Base-by-base conservation (phyloP, 2,113 vertebrate species). In the Ursus arctos region DNA sequence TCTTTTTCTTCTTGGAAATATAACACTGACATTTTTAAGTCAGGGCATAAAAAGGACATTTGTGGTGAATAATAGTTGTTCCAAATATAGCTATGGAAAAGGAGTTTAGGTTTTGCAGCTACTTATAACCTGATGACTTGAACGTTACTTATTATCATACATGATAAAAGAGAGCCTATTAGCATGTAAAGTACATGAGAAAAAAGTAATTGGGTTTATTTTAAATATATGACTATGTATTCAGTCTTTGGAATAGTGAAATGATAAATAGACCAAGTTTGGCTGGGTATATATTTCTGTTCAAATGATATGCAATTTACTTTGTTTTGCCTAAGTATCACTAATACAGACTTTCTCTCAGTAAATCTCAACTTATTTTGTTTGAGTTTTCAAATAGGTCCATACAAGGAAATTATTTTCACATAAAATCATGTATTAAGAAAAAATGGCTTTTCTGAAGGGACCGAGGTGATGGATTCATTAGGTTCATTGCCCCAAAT, bases 21-120 rank as follows among this genome's bases (percentile, higher is more conserved):
- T 74, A 97, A 88, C 53, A 86, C 2, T 95, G 90, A 91, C 87
- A 97, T 97, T 98, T 96, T 96, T 24, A 98, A 97, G 49, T 85
- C 36, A 81, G 19, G 80, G n/a, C 57, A 90, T 86, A 79, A 88
- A 94, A 97, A 81, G 22, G 53, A 92, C 40, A 82, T 59, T 90
- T 85, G 49, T 65, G 8, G 28, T 94, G 74, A 98, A 88, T 82
- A 88, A 91, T 57, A 96, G 88, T 63, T 96, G 22, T 84, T 87
- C 55, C 19, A 92, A 95, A 97, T 28, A 93, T 47, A 94, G 59
- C 53, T 88, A 26, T 36, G 36, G 51, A 88, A 95, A 94, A 31
- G 40, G 47, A 90, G 55, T 53, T 83, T 18, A 69, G 77, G 26
- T 83, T 74, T 87, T 84, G 31, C 2, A 81, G 47, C 11, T 59